Percentiles rank a stretch among this genome's conserved stretches.
phyloP scores from a whole-genome alignment of 1,140 invertebrate genomes.

The Nasonia vitripennis region DNA sequence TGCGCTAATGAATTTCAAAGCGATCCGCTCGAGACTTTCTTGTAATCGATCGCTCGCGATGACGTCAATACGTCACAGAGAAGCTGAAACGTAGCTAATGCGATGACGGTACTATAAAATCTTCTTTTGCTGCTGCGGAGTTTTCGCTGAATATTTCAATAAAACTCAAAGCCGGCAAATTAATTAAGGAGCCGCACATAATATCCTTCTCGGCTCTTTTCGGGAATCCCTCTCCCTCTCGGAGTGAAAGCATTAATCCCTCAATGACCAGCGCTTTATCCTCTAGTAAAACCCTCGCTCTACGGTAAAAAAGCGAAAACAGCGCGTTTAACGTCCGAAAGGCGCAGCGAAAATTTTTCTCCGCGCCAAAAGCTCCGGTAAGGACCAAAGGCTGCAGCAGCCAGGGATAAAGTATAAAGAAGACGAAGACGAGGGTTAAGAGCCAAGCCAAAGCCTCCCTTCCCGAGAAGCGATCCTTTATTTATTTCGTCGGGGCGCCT shows the following conservation, averaged over 20 bases:
- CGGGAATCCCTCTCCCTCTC: background rate
- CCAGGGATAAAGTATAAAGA: slow-evolving; percentile 53
- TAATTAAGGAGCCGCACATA: background rate
- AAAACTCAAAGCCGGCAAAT: background rate
- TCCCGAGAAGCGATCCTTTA: slow-evolving; percentile 61
- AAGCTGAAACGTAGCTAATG: too few species aligned
- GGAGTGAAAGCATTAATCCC: background rate
- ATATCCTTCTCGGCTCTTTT: background rate
- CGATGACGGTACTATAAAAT: too few species aligned
- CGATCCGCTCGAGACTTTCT: background rate
- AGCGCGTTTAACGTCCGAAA: slow-evolving; percentile 26
- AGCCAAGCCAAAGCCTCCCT: slow-evolving; percentile 33
- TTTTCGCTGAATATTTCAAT: background rate
- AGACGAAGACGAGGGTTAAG: slow-evolving; percentile 56
- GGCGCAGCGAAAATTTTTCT: slow-evolving; percentile 14
- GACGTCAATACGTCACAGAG: background rate
- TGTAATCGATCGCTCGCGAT: background rate
- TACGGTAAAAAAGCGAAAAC: background rate
- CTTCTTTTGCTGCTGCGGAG: too few species aligned
- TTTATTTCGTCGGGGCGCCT: slow-evolving; percentile 66
- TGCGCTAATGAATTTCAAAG: slow-evolving; percentile 18
- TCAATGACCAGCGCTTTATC: background rate
- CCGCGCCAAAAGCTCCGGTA: slow-evolving; percentile 16
- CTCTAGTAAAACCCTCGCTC: slow-evolving; percentile 1
- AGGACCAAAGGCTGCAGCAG: slow-evolving; percentile 52